Conservation (phyloP, 2,888 invertebrate genomes). For the Alloscopus bannaensis region DNA sequence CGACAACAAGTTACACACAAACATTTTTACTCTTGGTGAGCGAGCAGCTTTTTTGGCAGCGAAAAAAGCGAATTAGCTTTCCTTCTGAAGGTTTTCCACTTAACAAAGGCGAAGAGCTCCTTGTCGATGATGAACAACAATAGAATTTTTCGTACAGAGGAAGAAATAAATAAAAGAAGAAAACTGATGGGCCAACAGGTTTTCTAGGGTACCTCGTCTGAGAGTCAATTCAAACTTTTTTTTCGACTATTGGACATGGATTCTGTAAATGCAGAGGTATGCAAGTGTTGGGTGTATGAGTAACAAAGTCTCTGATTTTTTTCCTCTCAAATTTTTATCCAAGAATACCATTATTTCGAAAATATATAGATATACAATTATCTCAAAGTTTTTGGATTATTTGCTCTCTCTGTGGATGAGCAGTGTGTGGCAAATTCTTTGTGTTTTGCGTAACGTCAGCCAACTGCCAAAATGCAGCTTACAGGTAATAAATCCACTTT, state of each 20-base stretch:
- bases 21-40: no score
- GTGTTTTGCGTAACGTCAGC: constrained; percentile 63
- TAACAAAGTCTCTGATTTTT: background rate
- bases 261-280: constrained; percentile 12
- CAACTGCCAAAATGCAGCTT: constrained; percentile 59
- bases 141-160: background rate
- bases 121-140: background rate
- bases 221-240: background rate
- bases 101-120: background rate
- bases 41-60: constrained; percentile 3
- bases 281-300: background rate
- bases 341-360: constrained; percentile 32
- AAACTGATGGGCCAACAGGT: constrained; percentile 50
- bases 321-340: constrained; percentile 60
- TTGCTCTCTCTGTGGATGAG: no score
- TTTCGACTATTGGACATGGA: background rate
- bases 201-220: constrained; percentile 51
- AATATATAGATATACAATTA: no score
- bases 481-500: constrained; percentile 56
- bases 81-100: background rate
- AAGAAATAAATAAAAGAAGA: constrained; percentile 22
- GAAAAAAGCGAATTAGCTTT: background rate
- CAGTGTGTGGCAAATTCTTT: constrained; percentile 34
- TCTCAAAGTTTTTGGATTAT: no score
- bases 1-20: no score